Evolutionary conservation across 2,113 vertebrate genomes (phyloP).

Genomic region (Egretta garzetta): DNA sequence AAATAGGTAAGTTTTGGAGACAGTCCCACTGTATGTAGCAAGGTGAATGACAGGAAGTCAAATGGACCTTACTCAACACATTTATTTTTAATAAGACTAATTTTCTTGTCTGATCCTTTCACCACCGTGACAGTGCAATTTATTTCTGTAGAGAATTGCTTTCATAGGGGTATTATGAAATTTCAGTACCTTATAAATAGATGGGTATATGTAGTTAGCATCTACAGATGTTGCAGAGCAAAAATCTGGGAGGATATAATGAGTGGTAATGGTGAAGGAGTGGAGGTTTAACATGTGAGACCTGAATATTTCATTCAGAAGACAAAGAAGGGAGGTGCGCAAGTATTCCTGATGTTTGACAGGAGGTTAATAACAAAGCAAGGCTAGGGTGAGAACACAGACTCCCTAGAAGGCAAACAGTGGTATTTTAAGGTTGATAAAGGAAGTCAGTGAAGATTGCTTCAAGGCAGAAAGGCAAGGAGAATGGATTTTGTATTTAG

Average conservation of each 20-base stretch:
- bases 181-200: background rate
- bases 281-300: background rate
- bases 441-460: background rate
- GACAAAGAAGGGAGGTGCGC: background rate
- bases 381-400: background rate
- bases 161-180: background rate
- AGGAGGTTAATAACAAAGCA: background rate
- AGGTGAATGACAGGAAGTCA: slow-evolving; percentile 13
- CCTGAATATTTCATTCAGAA: background rate
- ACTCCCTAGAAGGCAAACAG: background rate
- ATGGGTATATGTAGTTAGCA: background rate
- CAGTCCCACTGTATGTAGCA: background rate
- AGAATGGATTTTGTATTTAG: background rate
- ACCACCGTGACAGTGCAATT: slow-evolving; percentile 2
- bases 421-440: background rate
- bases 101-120: slow-evolving; percentile 14
- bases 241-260: background rate
- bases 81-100: slow-evolving; percentile 10
- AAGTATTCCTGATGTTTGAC: background rate
- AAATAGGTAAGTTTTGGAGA: background rate
- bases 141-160: background rate
- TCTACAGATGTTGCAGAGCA: background rate
- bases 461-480: background rate
- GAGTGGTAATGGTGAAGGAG: background rate
- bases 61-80: background rate